phyloP scores from a whole-genome alignment of 2,888 invertebrate species.

The Eristalis tenax region DNA sequence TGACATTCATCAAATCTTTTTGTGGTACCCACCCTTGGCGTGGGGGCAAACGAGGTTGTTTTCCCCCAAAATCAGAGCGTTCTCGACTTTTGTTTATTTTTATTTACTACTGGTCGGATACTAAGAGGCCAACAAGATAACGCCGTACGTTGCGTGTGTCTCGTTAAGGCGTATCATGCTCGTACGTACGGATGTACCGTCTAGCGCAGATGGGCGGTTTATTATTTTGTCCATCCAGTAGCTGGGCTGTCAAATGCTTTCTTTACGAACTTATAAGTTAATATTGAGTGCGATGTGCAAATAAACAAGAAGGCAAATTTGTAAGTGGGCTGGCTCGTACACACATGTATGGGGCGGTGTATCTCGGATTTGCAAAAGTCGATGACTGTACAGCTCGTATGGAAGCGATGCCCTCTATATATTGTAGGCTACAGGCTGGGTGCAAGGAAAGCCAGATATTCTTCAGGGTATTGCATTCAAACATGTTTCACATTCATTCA shows the following conservation, averaged over 20 bases:
- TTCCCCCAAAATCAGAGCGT: constrained; percentile 26
- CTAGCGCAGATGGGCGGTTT: constrained; percentile 11
- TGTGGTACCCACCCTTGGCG: constrained; percentile 3
- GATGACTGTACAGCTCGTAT: background rate
- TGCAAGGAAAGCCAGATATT: too few relatives aligned
- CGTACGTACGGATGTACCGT: background rate
- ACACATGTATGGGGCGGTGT: background rate
- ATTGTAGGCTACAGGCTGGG: too few relatives aligned
- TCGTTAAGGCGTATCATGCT: background rate
- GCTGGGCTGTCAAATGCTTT: constrained; percentile 34
- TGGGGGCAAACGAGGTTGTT: constrained; percentile 12
- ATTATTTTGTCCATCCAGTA: constrained; percentile 24
- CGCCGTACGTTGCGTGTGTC: background rate
- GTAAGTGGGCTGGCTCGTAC: constrained; percentile 4
- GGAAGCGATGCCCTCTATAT: background rate
- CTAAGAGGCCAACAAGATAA: background rate
- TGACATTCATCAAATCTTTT: constrained; percentile 43
- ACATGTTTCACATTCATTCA: too few relatives aligned
- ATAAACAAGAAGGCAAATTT: constrained; percentile 12
- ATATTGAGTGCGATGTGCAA: constrained; percentile 2
- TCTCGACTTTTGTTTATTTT: constrained; percentile 16
- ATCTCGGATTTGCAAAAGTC: background rate
- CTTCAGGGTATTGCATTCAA: too few relatives aligned
- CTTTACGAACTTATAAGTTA: constrained; percentile 24
- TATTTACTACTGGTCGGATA: background rate